Evolutionary conservation across 2,888 invertebrate genomes (phyloP), one percentile per base, ranked within the genome.

Genomic region (Lottia gigantea): DNA sequence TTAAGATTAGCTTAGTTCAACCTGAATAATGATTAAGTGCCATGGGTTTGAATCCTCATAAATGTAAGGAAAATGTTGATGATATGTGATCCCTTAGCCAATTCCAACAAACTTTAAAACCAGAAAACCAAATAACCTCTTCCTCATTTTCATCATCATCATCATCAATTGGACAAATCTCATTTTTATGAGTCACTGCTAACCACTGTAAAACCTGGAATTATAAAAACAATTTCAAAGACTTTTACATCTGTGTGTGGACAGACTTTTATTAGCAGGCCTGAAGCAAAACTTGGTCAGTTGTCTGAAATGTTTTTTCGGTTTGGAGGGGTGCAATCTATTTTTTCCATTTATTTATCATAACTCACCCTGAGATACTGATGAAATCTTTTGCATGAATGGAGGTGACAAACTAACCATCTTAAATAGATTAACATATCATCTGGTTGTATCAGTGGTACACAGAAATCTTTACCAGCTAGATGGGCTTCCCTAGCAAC

Each of bases 361-460:
- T n/a, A 23, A 69, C 78, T 72, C 74, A 88, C 87, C 80, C 80
- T 82, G 3, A 85, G 72, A 72, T 80, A 86, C 76, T 88, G 87
- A 74, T 86, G 81, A 73, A 88, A 83, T 31, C 72, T 80, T 70
- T 86, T 86, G 31, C 83, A 76, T 1, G 86, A 84, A 67, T 87
- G 85, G 62, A 86, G 76, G 70, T 88, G 87, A 68, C 81, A 84
- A 62, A 88, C 83, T 4, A 88, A 79, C 86, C 85, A 87, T 12
- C 88, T 78, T n/a, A 88, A 78, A 70, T 87, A 89, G 55, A 89
- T 87, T 46, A 85, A 74, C n/a, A 88, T 71, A 67, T 89, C 89
- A 26, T 88, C 88, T 63, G 81, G 71, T 67, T 84, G 82, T 1
- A 88, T 70, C 2, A 77, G 75, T 19, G 78, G 76, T 11, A 83